Evolutionary conservation across 1,140 invertebrate genomes (phyloP).

Genomic region (Dendroctonus valens): DNA sequence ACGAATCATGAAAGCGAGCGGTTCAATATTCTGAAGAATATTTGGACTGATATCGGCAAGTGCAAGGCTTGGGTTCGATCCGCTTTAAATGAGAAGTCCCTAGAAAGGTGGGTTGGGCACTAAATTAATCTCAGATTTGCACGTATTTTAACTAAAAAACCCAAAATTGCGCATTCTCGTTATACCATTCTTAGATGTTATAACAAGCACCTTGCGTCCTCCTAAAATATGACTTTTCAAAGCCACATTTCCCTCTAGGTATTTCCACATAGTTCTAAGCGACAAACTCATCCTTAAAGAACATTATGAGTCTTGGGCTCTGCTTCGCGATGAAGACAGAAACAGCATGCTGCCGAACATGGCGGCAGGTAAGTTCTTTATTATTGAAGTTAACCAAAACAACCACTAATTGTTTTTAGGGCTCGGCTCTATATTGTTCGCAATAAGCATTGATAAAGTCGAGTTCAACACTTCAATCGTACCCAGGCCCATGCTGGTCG

Average conservation of each 20-base stretch:
- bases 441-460: constrained; percentile 82
- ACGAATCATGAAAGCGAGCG: constrained; percentile 86
- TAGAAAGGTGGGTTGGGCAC: constrained; percentile 66
- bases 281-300: constrained; percentile 62
- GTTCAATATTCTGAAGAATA: constrained; percentile 75
- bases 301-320: constrained; percentile 84
- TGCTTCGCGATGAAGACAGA: constrained; percentile 74
- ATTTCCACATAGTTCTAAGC: constrained; percentile 73
- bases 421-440: constrained; percentile 83
- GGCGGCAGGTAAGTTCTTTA: constrained; percentile 68
- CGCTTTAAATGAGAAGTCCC: constrained; percentile 82
- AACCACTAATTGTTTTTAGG: constrained; percentile 55
- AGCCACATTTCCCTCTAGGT: constrained; percentile 44
- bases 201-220: no score
- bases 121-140: no score
- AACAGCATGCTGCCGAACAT: constrained; percentile 74
- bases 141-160: no score
- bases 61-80: constrained; percentile 85
- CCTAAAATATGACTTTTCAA: no score
- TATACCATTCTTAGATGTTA: no score
- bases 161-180: no score
- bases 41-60: constrained; percentile 77
- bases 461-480: constrained; percentile 64
- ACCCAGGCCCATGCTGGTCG: constrained; percentile 35
- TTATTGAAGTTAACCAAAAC: constrained; percentile 11